These are phyloP conservation scores for Penaeus chinensis DNA, from an alignment of 1,140 invertebrate genomes.

Conservation along the genomic window DNA sequence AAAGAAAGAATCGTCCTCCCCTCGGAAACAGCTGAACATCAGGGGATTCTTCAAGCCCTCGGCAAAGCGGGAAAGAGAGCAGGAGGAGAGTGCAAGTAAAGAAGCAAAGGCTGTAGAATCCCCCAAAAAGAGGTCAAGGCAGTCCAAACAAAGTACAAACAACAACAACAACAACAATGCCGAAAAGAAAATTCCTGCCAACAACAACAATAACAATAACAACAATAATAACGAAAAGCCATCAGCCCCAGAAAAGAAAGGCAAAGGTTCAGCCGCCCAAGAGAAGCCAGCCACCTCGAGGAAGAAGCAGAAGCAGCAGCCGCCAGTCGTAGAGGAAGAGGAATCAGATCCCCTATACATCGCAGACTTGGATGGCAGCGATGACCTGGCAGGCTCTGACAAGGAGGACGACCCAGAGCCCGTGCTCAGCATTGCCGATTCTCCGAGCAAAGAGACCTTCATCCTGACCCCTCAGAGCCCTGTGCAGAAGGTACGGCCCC, in stretches of 20 bases:
- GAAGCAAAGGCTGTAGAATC: neutral
- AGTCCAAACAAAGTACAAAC: neutral
- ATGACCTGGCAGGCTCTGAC: no score
- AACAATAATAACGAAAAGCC: constrained; percentile 6
- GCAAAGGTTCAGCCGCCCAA: neutral
- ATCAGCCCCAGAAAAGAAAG: neutral
- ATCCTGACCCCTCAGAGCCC: no score
- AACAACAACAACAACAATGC: constrained; percentile 24
- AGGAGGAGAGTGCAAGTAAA: neutral
- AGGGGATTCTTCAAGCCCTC: neutral
- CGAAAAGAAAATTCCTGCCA: neutral
- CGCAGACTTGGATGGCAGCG: no score
- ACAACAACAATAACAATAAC: neutral
- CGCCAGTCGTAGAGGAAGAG: no score
- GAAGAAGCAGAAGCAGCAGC: no score
- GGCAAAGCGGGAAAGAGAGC: neutral
- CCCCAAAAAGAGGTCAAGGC: neutral
- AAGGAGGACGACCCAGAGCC: no score
- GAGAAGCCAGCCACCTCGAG: no score
- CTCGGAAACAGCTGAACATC: constrained; percentile 19
- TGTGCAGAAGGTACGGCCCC: no score
- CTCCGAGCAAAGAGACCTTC: no score
- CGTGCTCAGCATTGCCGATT: no score
- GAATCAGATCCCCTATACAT: no score
- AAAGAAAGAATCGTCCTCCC: constrained; percentile 16